phyloP scores from a whole-genome alignment of 2,888 invertebrate genomes.

The Spatulosminthurus flaviceps region DNA sequence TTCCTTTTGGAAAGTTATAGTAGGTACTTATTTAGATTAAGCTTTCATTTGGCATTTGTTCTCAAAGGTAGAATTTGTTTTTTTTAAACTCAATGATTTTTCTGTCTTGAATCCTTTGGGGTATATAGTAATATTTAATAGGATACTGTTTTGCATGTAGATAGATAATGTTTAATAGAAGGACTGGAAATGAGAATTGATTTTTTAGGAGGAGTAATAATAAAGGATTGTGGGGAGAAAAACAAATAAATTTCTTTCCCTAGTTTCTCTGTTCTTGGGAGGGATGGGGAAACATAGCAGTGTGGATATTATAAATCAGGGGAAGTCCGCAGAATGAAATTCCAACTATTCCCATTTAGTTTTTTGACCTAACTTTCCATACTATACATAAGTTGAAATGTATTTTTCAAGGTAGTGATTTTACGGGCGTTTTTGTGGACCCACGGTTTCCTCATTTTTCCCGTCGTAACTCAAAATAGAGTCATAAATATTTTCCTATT shows the following conservation, averaged over 20 bases:
- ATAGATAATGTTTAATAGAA: too few relatives aligned
- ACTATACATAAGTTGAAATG: slow-evolving; percentile 29
- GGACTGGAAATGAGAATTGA: too few relatives aligned
- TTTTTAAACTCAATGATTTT: too few relatives aligned
- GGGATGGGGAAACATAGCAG: neutral
- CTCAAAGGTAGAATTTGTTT: too few relatives aligned
- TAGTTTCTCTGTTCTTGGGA: neutral
- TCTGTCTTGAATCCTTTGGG: too few relatives aligned
- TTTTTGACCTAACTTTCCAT: slow-evolving; percentile 1
- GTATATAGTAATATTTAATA: too few relatives aligned
- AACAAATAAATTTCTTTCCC: neutral
- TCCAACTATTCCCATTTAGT: slow-evolving; percentile 41
- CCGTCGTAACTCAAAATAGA: slow-evolving; percentile 46
- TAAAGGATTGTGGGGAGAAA: neutral
- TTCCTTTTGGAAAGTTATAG: neutral
- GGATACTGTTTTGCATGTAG: too few relatives aligned
- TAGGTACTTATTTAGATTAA: too few relatives aligned
- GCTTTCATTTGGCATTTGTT: too few relatives aligned
- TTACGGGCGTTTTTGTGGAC: slow-evolving; percentile 46
- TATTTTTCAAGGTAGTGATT: slow-evolving; percentile 37
- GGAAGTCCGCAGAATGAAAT: slow-evolving; percentile 28
- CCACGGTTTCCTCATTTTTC: slow-evolving; percentile 44
- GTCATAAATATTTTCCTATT: slow-evolving; percentile 32
- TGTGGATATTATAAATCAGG: neutral
- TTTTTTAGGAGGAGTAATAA: neutral